Evolutionary conservation across 2,797 vertebrate genomes (phyloP), one percentile per base, ranked within the genome.

Genomic region (Lepus townsendii): DNA sequence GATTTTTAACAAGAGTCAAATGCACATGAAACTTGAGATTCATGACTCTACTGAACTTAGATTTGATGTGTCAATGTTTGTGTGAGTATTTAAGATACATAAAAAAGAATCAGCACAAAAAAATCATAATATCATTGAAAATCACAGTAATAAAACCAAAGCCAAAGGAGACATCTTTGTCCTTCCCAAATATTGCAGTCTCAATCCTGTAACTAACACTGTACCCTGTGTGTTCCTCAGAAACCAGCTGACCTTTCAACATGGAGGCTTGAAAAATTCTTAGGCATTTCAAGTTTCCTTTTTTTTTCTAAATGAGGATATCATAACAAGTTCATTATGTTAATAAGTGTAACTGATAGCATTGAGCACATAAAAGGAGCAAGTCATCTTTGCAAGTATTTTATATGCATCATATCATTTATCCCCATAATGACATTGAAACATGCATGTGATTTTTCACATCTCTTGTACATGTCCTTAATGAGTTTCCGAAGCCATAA

Each of bases 401-500:
- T 89, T 57, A n/a, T 22, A 66, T 14, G 3, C 1, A 69, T 75
- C 19, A 47, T 32, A 7, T 66, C 27, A 35, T 73, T 75, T 69
- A 92, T 83, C 5, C 17, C 47, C 13, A 42, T 71, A 82, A 62
- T 24, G 50, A 60, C 22, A 62, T 4, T 87, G 5, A 57, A 6
- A 69, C 9, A 22, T 13, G 11, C 12, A 4, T 66, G 24, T 32
- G 38, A 47, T 75, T 72, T 63, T 76, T 72, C 47, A 6, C 17
- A 24, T 27, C 0, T 54, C 85, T 76, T 85, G 66, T 11, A 76
- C 2, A 32, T 83, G 7, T n/a, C 66, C 54, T 35, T 19, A 54
- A 1, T 72, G 30, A 47, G 14, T 60, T 77, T 93, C 26, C 89
- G n/a, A 90, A 95, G 85, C 19, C 66, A 85, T 17, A 76, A 52